Conservation (phyloP, 2,113 vertebrate genomes). For the Nesogale talazaci region DNA sequence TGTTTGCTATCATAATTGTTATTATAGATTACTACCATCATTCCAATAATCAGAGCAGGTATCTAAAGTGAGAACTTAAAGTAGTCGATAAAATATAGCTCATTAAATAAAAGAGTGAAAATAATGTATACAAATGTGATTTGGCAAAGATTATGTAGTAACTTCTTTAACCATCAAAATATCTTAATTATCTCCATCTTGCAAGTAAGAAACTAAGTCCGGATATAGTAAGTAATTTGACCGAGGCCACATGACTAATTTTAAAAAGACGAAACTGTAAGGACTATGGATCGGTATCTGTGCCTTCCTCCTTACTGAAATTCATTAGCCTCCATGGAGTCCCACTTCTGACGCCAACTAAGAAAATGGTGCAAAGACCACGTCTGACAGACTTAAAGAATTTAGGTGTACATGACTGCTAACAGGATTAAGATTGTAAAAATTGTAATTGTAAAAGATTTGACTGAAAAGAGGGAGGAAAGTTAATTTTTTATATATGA, state of each 20-base stretch:
- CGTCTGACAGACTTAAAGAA: no score
- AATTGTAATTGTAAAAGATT: no score
- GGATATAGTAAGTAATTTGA: background rate
- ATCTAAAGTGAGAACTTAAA: background rate
- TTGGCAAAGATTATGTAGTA: background rate
- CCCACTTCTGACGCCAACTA: background rate
- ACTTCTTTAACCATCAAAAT: constrained; percentile 4
- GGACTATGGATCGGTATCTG: background rate
- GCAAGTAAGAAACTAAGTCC: constrained; percentile 17
- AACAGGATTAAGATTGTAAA: no score
- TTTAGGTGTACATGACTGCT: no score
- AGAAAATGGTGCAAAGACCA: background rate
- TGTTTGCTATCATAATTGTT: background rate
- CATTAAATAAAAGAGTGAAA: background rate
- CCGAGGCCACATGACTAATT: background rate
- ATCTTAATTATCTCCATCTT: constrained; percentile 58
- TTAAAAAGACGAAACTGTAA: constrained; percentile 41
- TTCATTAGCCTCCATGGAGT: background rate
- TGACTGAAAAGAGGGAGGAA: no score
- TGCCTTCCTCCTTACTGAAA: background rate
- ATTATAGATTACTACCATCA: background rate
- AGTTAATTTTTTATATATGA: no score
- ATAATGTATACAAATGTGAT: background rate
- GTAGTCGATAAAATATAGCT: background rate
- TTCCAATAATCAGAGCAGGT: background rate